Evolutionary conservation across 2,888 invertebrate genomes (phyloP).

Genomic region (Deilephila elpenor): DNA sequence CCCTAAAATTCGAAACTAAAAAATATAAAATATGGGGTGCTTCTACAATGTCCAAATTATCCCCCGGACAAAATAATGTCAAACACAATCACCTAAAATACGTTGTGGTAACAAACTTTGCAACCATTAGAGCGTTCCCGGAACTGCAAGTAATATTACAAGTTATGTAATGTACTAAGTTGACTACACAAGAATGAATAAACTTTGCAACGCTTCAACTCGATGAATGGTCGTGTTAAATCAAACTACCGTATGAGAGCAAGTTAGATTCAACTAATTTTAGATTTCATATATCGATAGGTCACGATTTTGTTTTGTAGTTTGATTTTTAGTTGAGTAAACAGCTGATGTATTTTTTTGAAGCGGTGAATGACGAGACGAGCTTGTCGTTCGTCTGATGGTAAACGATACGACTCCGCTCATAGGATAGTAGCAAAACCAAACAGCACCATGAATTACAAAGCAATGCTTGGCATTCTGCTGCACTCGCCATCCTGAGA

Average conservation of each 20-base stretch:
- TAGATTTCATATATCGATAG: neutral
- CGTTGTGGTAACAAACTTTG: conserved; percentile 20
- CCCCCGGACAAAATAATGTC: neutral
- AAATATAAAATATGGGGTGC: no score
- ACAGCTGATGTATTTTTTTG: no score
- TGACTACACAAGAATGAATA: conserved; percentile 22
- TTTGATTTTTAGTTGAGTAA: no score
- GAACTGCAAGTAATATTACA: conserved; percentile 18
- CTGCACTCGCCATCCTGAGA: no score
- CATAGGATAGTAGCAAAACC: no score
- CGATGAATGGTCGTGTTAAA: conserved; percentile 9
- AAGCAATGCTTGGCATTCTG: no score
- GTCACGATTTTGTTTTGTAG: no score
- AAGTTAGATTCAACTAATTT: neutral
- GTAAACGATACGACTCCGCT: no score
- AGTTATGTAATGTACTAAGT: conserved; percentile 25
- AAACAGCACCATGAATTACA: no score
- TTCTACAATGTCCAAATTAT: neutral
- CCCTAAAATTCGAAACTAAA: no score
- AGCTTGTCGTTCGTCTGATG: no score
- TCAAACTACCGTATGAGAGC: neutral
- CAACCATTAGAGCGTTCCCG: conserved; percentile 27
- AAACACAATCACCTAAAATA: neutral
- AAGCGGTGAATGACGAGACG: no score
- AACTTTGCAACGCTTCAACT: conserved; percentile 14